Evolutionary conservation across 2,113 vertebrate species (phyloP).

Genomic region (Recurvirostra avosetta): DNA sequence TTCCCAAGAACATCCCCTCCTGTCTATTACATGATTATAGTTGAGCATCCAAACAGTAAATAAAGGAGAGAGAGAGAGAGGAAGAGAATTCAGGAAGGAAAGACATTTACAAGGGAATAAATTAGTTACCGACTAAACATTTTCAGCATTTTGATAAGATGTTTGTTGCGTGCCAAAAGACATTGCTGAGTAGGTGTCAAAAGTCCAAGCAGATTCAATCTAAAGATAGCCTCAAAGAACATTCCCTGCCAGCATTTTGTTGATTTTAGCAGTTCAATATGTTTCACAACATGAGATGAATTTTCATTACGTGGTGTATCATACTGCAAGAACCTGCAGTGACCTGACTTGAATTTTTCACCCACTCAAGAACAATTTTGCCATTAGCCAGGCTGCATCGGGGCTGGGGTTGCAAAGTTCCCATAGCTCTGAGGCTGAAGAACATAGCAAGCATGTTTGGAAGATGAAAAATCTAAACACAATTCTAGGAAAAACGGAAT

Average conservation of each 20-base stretch:
- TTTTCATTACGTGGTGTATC: constrained; percentile 36
- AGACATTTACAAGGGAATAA: not conserved
- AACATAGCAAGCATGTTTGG: not conserved
- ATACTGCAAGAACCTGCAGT: not conserved
- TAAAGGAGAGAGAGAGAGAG: not conserved
- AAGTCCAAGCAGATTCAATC: constrained; percentile 60
- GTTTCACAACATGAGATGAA: constrained; percentile 60
- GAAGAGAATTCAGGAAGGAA: not conserved
- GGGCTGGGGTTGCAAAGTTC: not conserved
- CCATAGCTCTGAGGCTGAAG: not conserved
- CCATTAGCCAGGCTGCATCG: not conserved
- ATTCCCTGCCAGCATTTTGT: constrained; percentile 55
- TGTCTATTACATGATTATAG: not conserved
- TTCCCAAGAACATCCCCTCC: not conserved
- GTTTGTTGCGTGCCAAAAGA: constrained; percentile 39
- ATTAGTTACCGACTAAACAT: constrained; percentile 24
- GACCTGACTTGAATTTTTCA: constrained; percentile 32
- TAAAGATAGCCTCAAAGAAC: constrained; percentile 62
- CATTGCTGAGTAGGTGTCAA: constrained; percentile 64
- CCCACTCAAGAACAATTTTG: not conserved
- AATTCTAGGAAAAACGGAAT: not conserved
- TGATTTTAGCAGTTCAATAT: constrained; percentile 59
- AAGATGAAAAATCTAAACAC: not conserved
- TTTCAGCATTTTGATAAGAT: constrained; percentile 50
- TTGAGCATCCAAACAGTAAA: not conserved